phyloP scores from a whole-genome alignment of 2,113 vertebrate genomes.

The Abramis brama region DNA sequence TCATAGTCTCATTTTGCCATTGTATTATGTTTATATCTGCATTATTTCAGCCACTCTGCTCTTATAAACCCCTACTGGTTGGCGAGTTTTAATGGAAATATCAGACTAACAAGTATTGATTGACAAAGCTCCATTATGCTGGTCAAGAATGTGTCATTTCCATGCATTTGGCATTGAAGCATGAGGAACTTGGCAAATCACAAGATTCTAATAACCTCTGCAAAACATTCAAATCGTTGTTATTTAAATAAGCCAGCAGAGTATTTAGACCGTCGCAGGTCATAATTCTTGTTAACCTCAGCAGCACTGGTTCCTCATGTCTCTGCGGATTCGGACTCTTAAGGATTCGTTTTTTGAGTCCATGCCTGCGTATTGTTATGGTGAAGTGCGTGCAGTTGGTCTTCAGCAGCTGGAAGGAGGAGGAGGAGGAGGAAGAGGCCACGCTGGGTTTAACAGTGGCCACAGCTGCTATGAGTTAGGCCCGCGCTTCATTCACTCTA shows the following conservation, averaged over 20 bases:
- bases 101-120: background rate
- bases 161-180: background rate
- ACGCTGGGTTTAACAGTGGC: conserved; percentile 40
- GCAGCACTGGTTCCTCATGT: background rate
- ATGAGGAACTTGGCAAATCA: background rate
- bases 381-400: conserved; percentile 35
- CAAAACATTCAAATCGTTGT: background rate
- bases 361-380: conserved; percentile 33
- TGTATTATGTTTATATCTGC: background rate
- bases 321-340: background rate
- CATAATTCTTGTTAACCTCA: background rate
- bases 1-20: background rate
- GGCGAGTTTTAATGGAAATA: background rate
- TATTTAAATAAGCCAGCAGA: background rate
- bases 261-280: background rate
- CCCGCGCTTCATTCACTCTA: conserved; percentile 44
- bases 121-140: background rate
- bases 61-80: background rate
- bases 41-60: background rate
- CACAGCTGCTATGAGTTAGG: conserved; percentile 74
- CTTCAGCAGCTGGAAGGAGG: conserved; percentile 48
- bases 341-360: conserved; percentile 14
- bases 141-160: background rate
- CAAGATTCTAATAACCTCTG: background rate
- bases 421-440: conserved; percentile 41